These are phyloP conservation scores for Argyrosomus japonicus DNA, from an alignment of 2,113 vertebrate genomes.

Conservation along the genomic window DNA sequence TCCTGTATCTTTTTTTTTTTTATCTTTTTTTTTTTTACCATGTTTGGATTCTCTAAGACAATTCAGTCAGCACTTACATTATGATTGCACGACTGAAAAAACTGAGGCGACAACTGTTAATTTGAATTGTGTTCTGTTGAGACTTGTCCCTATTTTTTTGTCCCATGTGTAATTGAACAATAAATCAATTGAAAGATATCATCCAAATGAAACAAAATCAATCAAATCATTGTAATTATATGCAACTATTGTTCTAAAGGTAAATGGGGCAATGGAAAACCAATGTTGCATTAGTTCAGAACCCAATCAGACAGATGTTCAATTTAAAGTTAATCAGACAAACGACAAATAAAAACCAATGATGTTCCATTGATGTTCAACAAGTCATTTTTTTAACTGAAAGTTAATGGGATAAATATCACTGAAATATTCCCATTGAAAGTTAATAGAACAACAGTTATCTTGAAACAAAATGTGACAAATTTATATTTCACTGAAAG, in stretches of 20 bases:
- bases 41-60: conserved; percentile 21
- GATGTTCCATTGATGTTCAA: conserved; percentile 8
- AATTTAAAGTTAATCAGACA: neutral
- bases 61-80: neutral
- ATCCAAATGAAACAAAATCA: neutral
- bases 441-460: neutral
- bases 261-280: neutral
- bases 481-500: neutral
- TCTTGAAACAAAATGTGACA: conserved; percentile 1
- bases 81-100: conserved; percentile 12
- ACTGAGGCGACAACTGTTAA: neutral
- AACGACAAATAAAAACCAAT: neutral
- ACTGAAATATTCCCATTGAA: neutral
- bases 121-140: neutral
- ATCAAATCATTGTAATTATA: neutral
- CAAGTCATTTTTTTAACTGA: neutral
- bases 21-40: conserved; percentile 24
- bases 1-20: conserved; percentile 12
- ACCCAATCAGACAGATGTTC: neutral
- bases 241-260: neutral
- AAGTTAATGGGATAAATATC: neutral
- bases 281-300: neutral
- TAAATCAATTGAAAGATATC: neutral
- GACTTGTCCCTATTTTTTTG: neutral
- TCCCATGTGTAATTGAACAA: neutral